Evolutionary conservation across 1,140 invertebrate genomes (phyloP).

Genomic region (Drosophila nasuta): DNA sequence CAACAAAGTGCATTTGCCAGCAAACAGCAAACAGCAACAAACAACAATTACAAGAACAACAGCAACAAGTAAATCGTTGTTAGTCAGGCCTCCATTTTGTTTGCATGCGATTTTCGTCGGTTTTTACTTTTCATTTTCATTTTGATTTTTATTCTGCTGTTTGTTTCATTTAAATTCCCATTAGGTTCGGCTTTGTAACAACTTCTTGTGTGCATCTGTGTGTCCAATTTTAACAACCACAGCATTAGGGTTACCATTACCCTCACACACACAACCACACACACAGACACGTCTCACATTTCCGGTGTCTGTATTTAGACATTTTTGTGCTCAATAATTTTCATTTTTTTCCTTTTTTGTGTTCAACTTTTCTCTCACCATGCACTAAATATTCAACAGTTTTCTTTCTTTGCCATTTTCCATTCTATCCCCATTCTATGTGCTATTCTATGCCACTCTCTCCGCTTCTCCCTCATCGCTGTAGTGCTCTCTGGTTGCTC

Average conservation of each 20-base stretch:
- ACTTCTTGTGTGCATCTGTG: conserved; percentile 10
- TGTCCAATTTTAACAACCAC: conserved; percentile 42
- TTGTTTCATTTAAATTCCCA: conserved; percentile 75
- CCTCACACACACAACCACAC: conserved; percentile 15
- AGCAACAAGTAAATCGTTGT: conserved; percentile 15
- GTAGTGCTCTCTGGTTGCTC: conserved; percentile 33
- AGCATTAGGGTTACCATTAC: conserved; percentile 67
- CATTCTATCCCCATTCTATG: conserved; percentile 17
- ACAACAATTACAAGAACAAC: conserved; percentile 12
- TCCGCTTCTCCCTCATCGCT: conserved; percentile 11
- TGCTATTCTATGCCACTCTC: conserved; percentile 3
- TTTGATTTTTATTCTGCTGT: conserved; percentile 20
- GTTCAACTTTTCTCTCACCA: conserved; percentile 20
- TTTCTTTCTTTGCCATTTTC: conserved; percentile 40
- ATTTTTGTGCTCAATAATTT: conserved; percentile 58
- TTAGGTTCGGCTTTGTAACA: conserved; percentile 63
- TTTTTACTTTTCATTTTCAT: conserved; percentile 36
- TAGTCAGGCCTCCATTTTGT: conserved; percentile 31
- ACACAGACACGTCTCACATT: conserved; percentile 46
- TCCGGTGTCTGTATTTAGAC: conserved; percentile 43
- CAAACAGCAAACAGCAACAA: conserved; percentile 5
- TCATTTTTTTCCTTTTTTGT: conserved; percentile 10
- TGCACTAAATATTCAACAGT: conserved; percentile 78
- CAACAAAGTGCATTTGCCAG: conserved; percentile 56
- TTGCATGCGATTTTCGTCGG: conserved; percentile 26